These are phyloP conservation scores for Emydocephalus ijimae DNA, from an alignment of 2,113 vertebrate species.

Conservation along the genomic window DNA sequence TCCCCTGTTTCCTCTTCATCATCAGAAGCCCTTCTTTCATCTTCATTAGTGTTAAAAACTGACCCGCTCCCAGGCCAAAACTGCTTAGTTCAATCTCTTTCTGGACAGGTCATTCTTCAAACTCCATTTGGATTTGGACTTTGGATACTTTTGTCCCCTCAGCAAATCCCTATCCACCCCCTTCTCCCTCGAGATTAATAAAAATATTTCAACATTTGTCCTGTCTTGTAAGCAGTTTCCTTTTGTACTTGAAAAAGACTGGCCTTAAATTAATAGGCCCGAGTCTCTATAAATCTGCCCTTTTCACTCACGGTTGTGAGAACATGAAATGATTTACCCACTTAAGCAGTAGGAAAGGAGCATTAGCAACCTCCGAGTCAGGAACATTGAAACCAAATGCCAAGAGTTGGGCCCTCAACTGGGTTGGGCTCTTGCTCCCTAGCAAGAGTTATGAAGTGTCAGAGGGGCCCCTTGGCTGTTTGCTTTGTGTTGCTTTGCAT, in stretches of 20 bases:
- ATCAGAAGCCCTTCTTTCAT: conserved; percentile 41
- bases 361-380: neutral
- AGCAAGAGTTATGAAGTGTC: neutral
- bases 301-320: conserved; percentile 36
- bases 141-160: conserved; percentile 20
- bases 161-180: conserved; percentile 30
- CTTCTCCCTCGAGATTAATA: conserved; percentile 54
- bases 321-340: neutral
- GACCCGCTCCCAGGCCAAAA: neutral
- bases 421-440: neutral
- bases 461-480: neutral
- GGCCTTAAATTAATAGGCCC: conserved; percentile 51
- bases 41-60: conserved; percentile 41
- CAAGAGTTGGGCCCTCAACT: neutral
- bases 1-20: conserved; percentile 51
- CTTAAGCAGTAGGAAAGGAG: neutral
- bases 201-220: conserved; percentile 56
- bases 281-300: conserved; percentile 51
- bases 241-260: conserved; percentile 55
- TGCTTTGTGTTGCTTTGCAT: neutral
- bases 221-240: conserved; percentile 49
- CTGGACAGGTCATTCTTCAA: conserved; percentile 38
- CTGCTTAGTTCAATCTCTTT: neutral
- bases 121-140: conserved; percentile 44
- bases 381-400: neutral